Conservation (phyloP, 2,113 vertebrate species). For the Nothocercus julius region DNA sequence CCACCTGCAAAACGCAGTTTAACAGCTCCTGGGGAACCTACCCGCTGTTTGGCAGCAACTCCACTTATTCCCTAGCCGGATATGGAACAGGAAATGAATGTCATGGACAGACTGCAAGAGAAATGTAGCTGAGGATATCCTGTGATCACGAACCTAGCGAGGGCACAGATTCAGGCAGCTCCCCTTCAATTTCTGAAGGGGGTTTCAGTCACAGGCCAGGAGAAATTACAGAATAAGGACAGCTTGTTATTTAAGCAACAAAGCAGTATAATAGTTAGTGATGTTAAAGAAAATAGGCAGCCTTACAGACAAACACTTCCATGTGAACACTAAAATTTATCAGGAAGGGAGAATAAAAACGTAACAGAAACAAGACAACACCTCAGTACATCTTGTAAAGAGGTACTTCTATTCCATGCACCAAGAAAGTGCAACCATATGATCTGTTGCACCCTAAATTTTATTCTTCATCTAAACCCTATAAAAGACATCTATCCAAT, state of each 20-base stretch:
- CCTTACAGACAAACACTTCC: background rate
- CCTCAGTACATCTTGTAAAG: background rate
- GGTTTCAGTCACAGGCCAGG: background rate
- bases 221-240: background rate
- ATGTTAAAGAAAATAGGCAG: background rate
- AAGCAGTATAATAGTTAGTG: background rate
- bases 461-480: background rate
- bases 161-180: background rate
- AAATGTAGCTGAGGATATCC: background rate
- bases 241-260: background rate
- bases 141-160: background rate
- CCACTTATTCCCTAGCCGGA: background rate
- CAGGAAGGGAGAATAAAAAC: background rate
- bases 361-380: background rate
- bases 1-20: background rate
- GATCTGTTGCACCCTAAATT: background rate
- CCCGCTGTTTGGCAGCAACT: background rate
- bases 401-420: background rate
- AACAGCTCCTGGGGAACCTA: background rate
- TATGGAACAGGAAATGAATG: slow-evolving; percentile 21
- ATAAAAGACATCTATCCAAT: background rate
- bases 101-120: background rate
- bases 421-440: background rate
- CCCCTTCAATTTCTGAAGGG: background rate
- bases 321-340: background rate